Evolutionary conservation across 1,140 invertebrate species (phyloP).

Genomic region (Neodiprion fabricii): DNA sequence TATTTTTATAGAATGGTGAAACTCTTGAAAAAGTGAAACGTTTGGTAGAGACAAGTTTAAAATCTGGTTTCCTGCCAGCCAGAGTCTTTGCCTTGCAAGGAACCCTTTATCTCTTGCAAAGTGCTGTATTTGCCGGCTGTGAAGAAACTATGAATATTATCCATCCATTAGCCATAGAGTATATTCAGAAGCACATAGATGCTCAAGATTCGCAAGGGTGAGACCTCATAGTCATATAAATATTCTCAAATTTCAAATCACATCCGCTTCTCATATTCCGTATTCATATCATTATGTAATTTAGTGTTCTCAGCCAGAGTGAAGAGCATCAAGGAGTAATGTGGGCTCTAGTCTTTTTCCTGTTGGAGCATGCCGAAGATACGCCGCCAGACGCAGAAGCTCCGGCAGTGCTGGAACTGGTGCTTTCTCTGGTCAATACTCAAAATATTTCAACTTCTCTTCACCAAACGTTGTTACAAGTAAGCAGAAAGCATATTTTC

Average conservation of each 20-base stretch:
- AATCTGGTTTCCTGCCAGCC: slow-evolving; percentile 70
- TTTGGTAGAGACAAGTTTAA: slow-evolving; percentile 69
- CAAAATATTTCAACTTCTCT: slow-evolving; percentile 52
- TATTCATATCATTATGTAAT: slow-evolving; percentile 47
- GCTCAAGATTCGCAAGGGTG: slow-evolving; percentile 59
- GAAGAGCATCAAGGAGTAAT: slow-evolving; percentile 71
- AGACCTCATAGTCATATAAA: slow-evolving; percentile 31
- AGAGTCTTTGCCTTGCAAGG: slow-evolving; percentile 76
- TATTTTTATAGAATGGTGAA: slow-evolving; percentile 60
- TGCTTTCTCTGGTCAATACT: slow-evolving; percentile 51
- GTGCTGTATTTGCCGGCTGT: slow-evolving; percentile 64
- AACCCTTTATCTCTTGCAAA: slow-evolving; percentile 78
- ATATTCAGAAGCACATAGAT: slow-evolving; percentile 72
- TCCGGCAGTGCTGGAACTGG: slow-evolving; percentile 53
- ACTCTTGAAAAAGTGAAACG: slow-evolving; percentile 69
- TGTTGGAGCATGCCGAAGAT: slow-evolving; percentile 68
- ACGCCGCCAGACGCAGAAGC: slow-evolving; percentile 54
- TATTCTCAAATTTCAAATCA: not conserved
- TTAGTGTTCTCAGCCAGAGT: slow-evolving; percentile 63
- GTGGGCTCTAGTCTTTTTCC: slow-evolving; percentile 74
- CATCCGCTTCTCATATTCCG: not conserved
- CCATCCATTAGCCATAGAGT: slow-evolving; percentile 71
- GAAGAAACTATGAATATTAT: slow-evolving; percentile 68
- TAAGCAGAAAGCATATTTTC: slow-evolving; percentile 27
- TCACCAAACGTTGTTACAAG: slow-evolving; percentile 60